Conservation (phyloP, 2,888 invertebrate species). For the Coelogynopora nodosa region DNA sequence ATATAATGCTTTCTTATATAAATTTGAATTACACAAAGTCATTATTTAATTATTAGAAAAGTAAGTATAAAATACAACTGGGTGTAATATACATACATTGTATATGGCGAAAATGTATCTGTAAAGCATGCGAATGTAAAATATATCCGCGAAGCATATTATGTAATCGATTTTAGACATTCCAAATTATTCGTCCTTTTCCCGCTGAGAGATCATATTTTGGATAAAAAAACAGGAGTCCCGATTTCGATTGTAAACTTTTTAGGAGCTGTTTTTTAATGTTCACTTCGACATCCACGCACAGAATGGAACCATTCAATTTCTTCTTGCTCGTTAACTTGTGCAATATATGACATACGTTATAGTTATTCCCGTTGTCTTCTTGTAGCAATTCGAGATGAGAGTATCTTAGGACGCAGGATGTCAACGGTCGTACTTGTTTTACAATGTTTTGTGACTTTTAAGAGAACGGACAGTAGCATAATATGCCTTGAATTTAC, state of each 20-base stretch:
- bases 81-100: background rate
- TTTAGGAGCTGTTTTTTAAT: background rate
- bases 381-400: background rate
- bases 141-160: background rate
- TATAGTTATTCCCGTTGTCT: background rate
- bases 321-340: background rate
- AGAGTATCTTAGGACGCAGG: background rate
- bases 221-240: background rate
- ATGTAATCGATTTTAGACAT: background rate
- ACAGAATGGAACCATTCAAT: background rate
- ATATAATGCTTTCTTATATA: no score
- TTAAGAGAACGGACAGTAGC: background rate
- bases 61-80: background rate
- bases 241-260: background rate
- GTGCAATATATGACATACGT: background rate
- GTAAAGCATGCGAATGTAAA: background rate
- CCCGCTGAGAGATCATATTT: background rate
- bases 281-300: background rate
- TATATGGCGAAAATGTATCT: background rate
- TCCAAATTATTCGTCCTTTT: background rate
- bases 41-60: background rate
- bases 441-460: background rate
- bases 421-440: background rate
- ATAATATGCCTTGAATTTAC: background rate
- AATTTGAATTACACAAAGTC: background rate